Evolutionary conservation across 1,140 invertebrate genomes (phyloP).

Genomic region (Helicorthomorpha holstii): DNA sequence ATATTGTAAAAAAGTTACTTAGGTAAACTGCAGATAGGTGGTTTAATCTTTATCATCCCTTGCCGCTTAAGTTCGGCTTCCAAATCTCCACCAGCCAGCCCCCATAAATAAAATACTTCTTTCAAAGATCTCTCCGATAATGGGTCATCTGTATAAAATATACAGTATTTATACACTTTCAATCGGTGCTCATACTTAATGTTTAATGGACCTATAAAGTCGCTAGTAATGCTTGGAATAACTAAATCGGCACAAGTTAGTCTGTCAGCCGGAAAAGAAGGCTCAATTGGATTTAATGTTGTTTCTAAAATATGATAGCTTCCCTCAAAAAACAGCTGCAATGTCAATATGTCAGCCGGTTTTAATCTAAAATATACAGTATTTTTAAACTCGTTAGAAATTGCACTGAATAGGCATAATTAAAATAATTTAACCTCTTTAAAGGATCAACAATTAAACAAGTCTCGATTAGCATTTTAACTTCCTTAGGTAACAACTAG

Average conservation of each 20-base stretch:
- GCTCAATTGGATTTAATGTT: background rate
- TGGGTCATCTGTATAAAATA: slow-evolving; percentile 20
- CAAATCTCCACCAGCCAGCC: slow-evolving; percentile 83
- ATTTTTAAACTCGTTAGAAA: background rate
- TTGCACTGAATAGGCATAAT: background rate
- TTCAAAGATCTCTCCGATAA: slow-evolving; percentile 41
- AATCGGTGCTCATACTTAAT: no score
- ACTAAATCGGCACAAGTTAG: background rate
- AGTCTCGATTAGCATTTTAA: slow-evolving; percentile 14
- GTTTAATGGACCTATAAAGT: no score
- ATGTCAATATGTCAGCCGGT: slow-evolving; percentile 16
- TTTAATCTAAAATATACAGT: slow-evolving; percentile 15
- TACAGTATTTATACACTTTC: background rate
- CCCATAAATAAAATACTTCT: slow-evolving; percentile 87
- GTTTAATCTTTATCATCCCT: slow-evolving; percentile 54
- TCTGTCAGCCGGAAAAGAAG: background rate
- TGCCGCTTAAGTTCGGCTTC: slow-evolving; percentile 76
- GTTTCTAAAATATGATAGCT: slow-evolving; percentile 6
- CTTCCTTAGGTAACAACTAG: slow-evolving; percentile 2
- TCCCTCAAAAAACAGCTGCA: slow-evolving; percentile 17
- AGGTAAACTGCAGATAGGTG: slow-evolving; percentile 33
- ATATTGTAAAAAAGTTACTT: slow-evolving; percentile 20
- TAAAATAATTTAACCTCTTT: slow-evolving; percentile 10
- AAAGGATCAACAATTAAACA: slow-evolving; percentile 15
- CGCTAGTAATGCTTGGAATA: no score